Conservation (phyloP, 2,113 vertebrate species). For the Protobothrops mucrosquamatus region DNA sequence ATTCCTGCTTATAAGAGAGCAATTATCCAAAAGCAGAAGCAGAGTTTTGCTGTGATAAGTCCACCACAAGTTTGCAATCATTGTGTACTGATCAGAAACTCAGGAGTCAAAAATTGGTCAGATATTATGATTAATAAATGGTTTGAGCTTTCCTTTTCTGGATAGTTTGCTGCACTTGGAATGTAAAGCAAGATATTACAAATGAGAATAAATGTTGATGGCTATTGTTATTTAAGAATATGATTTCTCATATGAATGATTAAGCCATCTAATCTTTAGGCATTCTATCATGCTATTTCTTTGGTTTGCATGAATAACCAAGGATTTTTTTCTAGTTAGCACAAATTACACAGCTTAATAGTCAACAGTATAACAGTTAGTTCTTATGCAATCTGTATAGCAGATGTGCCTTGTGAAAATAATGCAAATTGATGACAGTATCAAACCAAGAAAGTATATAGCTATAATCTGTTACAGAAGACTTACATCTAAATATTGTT, state of each 20-base stretch:
- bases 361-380: not conserved
- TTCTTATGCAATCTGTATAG: not conserved
- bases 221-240: not conserved
- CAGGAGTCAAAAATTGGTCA: conserved; percentile 8
- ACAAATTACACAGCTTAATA: not conserved
- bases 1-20: conserved; percentile 7
- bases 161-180: not conserved
- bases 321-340: not conserved
- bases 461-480: not conserved
- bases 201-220: not conserved
- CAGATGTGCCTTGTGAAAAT: not conserved
- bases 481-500: not conserved
- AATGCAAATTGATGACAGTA: not conserved
- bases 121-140: not conserved
- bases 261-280: not conserved
- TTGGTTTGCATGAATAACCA: not conserved
- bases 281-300: not conserved
- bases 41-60: not conserved
- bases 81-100: not conserved
- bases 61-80: not conserved
- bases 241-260: not conserved
- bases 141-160: not conserved
- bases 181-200: not conserved
- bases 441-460: not conserved
- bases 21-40: not conserved